phyloP scores from a whole-genome alignment of 2,888 invertebrate genomes.

The Monopis laevigella region DNA sequence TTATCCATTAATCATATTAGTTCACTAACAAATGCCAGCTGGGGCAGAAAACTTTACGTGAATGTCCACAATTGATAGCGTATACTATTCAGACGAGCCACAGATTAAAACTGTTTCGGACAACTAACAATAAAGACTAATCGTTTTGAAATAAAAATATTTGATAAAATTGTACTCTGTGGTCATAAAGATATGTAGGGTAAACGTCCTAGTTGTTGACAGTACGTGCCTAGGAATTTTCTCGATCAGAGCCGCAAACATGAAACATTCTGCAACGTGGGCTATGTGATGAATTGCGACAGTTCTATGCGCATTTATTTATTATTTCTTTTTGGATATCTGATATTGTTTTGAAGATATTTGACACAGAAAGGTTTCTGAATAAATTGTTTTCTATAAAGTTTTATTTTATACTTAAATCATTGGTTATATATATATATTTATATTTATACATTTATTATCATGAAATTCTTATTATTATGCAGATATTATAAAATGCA shows the following conservation, averaged over 20 bases:
- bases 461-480: too few relatives aligned
- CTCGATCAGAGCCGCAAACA: slow-evolving; percentile 26
- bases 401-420: too few relatives aligned
- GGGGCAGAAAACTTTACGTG: slow-evolving; percentile 30
- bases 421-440: too few relatives aligned
- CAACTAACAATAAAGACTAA: background rate
- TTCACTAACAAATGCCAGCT: slow-evolving; percentile 40
- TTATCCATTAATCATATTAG: slow-evolving; percentile 44
- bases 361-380: too few relatives aligned
- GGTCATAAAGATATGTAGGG: slow-evolving; percentile 18
- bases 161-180: slow-evolving; percentile 6
- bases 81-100: slow-evolving; percentile 20
- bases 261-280: slow-evolving; percentile 23
- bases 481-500: too few relatives aligned
- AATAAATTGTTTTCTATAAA: too few relatives aligned
- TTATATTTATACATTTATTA: too few relatives aligned
- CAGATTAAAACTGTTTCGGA: slow-evolving; percentile 15
- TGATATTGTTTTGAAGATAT: too few relatives aligned
- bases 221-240: slow-evolving; percentile 21
- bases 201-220: slow-evolving; percentile 18
- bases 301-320: slow-evolving; percentile 28
- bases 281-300: slow-evolving; percentile 32
- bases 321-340: too few relatives aligned
- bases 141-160: background rate
- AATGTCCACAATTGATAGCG: slow-evolving; percentile 29